A percentile compares a stretch with the other conserved stretches of the same genome.
These are phyloP conservation scores for Leuciscus idus DNA, from an alignment of 2,113 vertebrate species.

Conservation along the genomic window DNA sequence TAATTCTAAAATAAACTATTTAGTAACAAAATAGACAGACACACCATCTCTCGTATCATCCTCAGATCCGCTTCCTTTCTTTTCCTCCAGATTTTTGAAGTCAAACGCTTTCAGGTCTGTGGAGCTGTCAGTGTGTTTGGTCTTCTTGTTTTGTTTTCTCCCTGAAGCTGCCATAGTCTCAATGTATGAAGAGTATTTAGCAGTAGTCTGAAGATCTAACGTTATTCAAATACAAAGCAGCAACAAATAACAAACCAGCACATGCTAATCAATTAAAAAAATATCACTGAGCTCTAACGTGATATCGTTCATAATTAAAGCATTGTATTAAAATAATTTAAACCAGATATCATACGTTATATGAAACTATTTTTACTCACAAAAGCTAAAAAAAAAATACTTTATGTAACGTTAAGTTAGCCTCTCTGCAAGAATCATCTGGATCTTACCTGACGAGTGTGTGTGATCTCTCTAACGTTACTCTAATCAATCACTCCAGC, in stretches of 20 bases:
- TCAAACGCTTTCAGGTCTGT: slow-evolving; percentile 61
- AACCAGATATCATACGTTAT: neutral
- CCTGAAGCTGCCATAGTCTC: slow-evolving; percentile 62
- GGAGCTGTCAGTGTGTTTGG: slow-evolving; percentile 51
- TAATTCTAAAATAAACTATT: too few species aligned
- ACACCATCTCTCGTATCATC: slow-evolving; percentile 64
- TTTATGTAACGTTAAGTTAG: too few species aligned
- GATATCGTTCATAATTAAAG: neutral
- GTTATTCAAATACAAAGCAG: neutral
- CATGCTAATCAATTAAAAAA: neutral
- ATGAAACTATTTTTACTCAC: neutral
- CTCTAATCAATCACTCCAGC: neutral
- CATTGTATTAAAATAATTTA: neutral
- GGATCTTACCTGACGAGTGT: too few species aligned
- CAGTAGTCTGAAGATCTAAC: too few species aligned
- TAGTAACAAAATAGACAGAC: neutral
- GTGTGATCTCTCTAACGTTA: too few species aligned
- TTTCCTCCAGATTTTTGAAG: slow-evolving; percentile 62
- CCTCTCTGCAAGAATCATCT: too few species aligned
- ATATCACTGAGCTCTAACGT: neutral
- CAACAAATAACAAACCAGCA: neutral
- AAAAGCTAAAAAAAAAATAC: too few species aligned
- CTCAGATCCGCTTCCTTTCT: slow-evolving; percentile 70
- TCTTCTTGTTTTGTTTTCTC: slow-evolving; percentile 67
- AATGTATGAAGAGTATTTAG: neutral